Evolutionary conservation across 2,888 invertebrate genomes (phyloP), one percentile per base, ranked within the genome.

Genomic region (Actias luna): DNA sequence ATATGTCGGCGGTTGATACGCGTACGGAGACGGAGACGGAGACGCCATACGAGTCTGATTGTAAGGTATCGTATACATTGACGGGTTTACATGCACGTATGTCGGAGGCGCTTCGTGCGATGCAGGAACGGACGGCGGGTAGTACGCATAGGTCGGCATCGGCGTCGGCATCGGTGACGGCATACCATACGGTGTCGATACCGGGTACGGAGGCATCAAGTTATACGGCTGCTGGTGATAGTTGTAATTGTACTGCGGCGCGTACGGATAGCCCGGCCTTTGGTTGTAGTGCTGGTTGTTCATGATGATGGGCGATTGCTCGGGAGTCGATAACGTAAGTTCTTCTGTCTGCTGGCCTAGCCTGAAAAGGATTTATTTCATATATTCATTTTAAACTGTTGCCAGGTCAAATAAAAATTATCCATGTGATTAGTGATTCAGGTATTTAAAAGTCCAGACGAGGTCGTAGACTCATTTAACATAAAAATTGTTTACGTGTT

Each of bases 261-360:
- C 76, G 69, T 87, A 88, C 2, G 78, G 76, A 36, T 83, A 87
- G 42, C 87, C 85, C 29, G 89, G 88, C 36, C 84, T 69, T 60
- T 84, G 89, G 65, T 91, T 90, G 72, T 86, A 86, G 8, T 72
- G 76, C n/a, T 85, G 87, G 65, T 90, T 90, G 69, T 84, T 90
- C 92, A 92, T 92, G 65, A 80, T 82, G 60, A 60, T 67, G 35
- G 80, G 75, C 16, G 80, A 67, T 63, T 79, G 76, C 36, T 87
- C 89, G 31, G 85, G 72, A 4, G 82, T 76, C 62, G 71, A 84
- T 60, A 87, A 59, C 62, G 85, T 74, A 50, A 87, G 65, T 60
- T 92, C 92, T 69, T 93, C 92, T n/a, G 90, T 82, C 75, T 91
- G 88, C 67, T 84, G 86, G 46, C 85, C 85, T 71, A 90, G 83